These are phyloP conservation scores for Lithosia quadra DNA, from an alignment of 2,888 invertebrate genomes.

Conservation along the genomic window DNA sequence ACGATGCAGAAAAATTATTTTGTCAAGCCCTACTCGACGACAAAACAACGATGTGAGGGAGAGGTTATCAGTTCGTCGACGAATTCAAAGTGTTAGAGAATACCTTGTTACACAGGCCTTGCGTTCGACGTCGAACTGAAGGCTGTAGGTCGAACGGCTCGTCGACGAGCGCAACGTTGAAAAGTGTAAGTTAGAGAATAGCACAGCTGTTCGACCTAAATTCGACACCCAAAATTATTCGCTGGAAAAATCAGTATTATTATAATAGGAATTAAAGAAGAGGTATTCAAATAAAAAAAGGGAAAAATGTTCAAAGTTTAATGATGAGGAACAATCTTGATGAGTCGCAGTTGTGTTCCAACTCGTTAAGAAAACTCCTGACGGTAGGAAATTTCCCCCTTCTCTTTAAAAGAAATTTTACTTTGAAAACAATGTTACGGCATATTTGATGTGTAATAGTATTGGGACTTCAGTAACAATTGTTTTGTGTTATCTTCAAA, in stretches of 20 bases:
- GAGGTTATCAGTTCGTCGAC: too few species aligned
- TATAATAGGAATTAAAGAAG: conserved; percentile 3
- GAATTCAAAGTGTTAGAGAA: too few species aligned
- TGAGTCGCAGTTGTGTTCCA: conserved; percentile 15
- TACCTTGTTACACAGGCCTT: too few species aligned
- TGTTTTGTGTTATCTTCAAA: conserved; percentile 4
- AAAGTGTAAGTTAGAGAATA: too few species aligned
- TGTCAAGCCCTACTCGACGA: too few species aligned
- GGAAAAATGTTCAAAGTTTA: conserved; percentile 19
- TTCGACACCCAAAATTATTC: conserved; percentile 1
- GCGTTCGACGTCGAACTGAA: too few species aligned
- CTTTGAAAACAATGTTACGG: not conserved
- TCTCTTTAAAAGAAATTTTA: conserved; percentile 7
- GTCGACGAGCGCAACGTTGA: too few species aligned
- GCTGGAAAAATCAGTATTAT: conserved; percentile 2
- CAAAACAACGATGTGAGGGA: too few species aligned
- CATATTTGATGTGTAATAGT: conserved; percentile 10
- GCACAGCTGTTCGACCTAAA: not conserved
- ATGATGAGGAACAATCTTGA: conserved; percentile 21
- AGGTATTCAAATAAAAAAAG: conserved; percentile 12
- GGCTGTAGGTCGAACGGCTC: too few species aligned
- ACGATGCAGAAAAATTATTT: too few species aligned
- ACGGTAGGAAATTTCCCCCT: conserved; percentile 4
- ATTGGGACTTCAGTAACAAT: not conserved
- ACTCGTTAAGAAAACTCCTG: conserved; percentile 19